These are phyloP conservation scores for Tetragnatha versicolor DNA, from an alignment of 1,140 invertebrate genomes.

Conservation along the genomic window DNA sequence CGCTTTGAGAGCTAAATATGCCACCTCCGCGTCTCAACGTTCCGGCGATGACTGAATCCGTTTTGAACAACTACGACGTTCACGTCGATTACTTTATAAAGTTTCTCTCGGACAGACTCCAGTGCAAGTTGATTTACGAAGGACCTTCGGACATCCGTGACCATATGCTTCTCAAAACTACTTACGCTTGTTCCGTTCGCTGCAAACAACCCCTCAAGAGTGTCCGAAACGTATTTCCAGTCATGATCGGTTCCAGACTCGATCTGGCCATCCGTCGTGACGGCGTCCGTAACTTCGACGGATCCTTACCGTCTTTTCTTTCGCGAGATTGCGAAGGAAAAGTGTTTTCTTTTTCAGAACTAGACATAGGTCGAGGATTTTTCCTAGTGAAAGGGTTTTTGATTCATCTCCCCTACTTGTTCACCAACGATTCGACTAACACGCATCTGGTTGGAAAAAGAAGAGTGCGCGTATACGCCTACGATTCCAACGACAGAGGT, in stretches of 20 bases:
- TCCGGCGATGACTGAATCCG: not conserved
- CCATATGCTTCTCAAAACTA: not conserved
- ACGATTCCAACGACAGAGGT: constrained; percentile 4
- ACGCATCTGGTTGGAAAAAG: not conserved
- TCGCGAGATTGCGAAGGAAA: too few species aligned
- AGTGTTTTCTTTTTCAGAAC: not conserved
- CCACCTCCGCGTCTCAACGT: not conserved
- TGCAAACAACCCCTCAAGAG: not conserved
- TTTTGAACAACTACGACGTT: not conserved
- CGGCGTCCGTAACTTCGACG: not conserved
- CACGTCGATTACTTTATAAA: not conserved
- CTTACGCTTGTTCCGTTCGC: not conserved
- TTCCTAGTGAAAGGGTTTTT: too few species aligned
- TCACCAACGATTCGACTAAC: constrained; percentile 12
- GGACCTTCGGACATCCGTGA: not conserved
- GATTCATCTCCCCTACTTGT: constrained; percentile 1
- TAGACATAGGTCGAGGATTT: not conserved
- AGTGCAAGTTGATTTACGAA: not conserved
- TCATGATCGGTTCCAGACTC: not conserved
- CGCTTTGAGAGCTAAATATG: not conserved
- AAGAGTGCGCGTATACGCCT: not conserved
- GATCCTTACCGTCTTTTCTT: not conserved
- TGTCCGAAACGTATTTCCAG: not conserved
- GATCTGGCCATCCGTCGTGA: not conserved
- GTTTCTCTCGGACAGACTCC: not conserved